Conservation (phyloP, 2,888 invertebrate genomes). For the Latrodectus elegans region DNA sequence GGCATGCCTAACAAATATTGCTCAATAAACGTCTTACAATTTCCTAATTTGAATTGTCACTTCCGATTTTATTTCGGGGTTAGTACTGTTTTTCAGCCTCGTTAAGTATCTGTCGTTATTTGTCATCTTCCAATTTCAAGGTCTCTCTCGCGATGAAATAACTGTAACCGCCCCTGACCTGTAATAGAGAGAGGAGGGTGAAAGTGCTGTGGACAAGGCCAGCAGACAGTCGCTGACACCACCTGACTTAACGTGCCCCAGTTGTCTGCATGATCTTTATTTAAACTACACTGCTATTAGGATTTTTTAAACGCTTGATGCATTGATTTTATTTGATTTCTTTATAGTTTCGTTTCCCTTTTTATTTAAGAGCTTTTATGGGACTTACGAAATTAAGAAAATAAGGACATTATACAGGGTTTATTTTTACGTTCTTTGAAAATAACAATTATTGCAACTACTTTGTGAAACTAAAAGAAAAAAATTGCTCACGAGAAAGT, state of each 20-base stretch:
- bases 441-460: too few relatives aligned
- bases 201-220: not conserved
- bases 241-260: constrained; percentile 29
- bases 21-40: constrained; percentile 3
- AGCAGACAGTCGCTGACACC: constrained; percentile 22
- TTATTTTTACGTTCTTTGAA: too few relatives aligned
- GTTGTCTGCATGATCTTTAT: constrained; percentile 10
- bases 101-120: constrained; percentile 8
- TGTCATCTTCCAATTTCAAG: constrained; percentile 37
- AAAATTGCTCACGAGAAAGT: too few relatives aligned
- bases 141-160: not conserved
- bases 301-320: too few relatives aligned
- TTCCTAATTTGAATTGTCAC: constrained; percentile 28
- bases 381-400: too few relatives aligned
- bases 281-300: not conserved
- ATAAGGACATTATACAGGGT: too few relatives aligned
- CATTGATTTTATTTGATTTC: too few relatives aligned
- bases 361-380: too few relatives aligned
- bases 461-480: too few relatives aligned
- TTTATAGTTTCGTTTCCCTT: too few relatives aligned
- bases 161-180: constrained; percentile 21
- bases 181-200: constrained; percentile 13
- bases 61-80: constrained; percentile 25
- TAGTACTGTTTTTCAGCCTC: constrained; percentile 24
- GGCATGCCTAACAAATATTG: constrained; percentile 4